Base-by-base conservation (phyloP, 2,797 vertebrate species). In the Paramormyrops hopkinsi region DNA sequence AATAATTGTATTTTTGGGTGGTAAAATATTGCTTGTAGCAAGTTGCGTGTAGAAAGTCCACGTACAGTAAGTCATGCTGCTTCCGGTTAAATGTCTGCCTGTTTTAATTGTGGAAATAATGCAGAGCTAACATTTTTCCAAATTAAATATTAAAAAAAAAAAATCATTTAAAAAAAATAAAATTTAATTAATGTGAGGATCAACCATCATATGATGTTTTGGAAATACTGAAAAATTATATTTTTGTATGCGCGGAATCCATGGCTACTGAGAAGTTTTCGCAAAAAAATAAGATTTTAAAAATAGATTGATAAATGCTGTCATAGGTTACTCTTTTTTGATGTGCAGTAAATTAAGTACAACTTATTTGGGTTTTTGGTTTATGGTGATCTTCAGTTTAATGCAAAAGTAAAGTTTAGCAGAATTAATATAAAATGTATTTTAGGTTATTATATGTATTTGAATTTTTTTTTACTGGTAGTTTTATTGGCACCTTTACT, bases 1-100 rank as follows among this genome's bases (percentile, higher is more conserved):
- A 79, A 62, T 92, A 88, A 88, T 91, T 82, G 51, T 88, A 2
- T 79, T 69, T 91, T 69, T 69, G 62, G 9, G 37, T 59, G 51
- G 69, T 88, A 69, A 59, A 86, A 89, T 82, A 19, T 25, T 73
- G 54, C 25, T 7, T 76, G 53, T 41, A 29, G 12, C 88, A 82
- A 90, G 76, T 12, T 37, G 69, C 2, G 6, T 46, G 37, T 82
- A 1, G 33, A 33, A 33, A 33, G 19, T 17, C 6, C 37, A 3
- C 1, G 17, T 29, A 6, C 14, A 44, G 53, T 29, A 6, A 65
- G 53, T 88, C 56, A 25, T 76, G 5, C 51, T 17, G 25, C 22
- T 54, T 22, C 76, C 29, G 12, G 65, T 17, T 22, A 22, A 48
- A 48, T 51, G 19, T 83, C 44, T 83, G 65, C 44, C 44, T 48